Conservation (phyloP, 2,888 invertebrate species). For the Ramazzottius varieornatus region DNA sequence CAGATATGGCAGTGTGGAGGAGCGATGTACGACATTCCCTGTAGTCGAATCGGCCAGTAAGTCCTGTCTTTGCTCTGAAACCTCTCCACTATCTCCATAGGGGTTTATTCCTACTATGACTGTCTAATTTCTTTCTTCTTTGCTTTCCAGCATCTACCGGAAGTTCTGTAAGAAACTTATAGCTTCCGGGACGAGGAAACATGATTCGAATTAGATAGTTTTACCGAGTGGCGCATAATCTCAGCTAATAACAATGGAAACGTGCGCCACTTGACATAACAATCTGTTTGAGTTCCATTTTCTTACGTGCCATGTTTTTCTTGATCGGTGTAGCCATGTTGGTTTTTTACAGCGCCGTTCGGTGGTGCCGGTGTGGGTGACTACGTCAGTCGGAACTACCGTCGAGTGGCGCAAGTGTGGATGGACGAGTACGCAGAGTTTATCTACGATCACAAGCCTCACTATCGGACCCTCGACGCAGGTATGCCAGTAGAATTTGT, state of each 20-base stretch:
- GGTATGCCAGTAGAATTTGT: too few relatives aligned
- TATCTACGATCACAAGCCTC: constrained; percentile 50
- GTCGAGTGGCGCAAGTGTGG: constrained; percentile 83
- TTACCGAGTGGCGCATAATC: too few relatives aligned
- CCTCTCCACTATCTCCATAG: too few relatives aligned
- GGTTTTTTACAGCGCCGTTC: constrained; percentile 37
- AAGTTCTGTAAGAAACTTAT: constrained; percentile 30
- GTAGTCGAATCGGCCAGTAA: constrained; percentile 59
- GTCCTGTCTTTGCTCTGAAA: constrained; percentile 17
- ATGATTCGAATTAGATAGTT: background rate
- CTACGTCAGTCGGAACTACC: constrained; percentile 63
- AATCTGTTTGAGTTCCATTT: too few relatives aligned
- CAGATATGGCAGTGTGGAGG: constrained; percentile 87
- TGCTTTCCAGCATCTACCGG: constrained; percentile 36
- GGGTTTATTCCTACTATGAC: constrained; percentile 20
- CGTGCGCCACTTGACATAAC: too few relatives aligned
- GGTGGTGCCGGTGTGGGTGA: constrained; percentile 71
- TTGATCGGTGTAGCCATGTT: too few relatives aligned
- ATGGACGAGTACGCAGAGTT: constrained; percentile 86
- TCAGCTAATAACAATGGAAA: too few relatives aligned
- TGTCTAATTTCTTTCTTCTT: background rate
- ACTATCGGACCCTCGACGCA: constrained; percentile 42
- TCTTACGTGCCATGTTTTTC: too few relatives aligned
- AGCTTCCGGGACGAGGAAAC: too few relatives aligned
- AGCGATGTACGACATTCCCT: constrained; percentile 63